A percentile compares a stretch with the other conserved stretches of the same genome.
These are phyloP conservation scores for Actinia equina DNA, from an alignment of 64 coral and sea anemone species.

Conservation along the genomic window DNA sequence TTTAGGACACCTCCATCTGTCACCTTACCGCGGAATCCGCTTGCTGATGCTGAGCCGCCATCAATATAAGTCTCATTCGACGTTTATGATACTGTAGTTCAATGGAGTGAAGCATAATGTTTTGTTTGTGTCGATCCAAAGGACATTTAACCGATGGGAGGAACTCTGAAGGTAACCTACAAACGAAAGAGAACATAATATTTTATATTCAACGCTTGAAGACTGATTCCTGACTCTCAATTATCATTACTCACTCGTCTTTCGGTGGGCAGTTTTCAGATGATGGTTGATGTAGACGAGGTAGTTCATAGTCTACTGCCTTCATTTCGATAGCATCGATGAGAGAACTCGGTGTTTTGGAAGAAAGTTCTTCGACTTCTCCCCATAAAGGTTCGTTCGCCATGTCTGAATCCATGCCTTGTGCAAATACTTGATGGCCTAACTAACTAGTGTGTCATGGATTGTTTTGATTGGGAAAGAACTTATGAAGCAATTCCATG, in stretches of 20 bases:
- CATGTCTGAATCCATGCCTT: background rate
- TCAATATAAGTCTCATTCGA: conserved; percentile 87
- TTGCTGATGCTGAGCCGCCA: conserved; percentile 97
- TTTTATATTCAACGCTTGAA: background rate
- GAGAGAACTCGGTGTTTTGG: background rate
- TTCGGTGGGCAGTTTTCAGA: conserved; percentile 58
- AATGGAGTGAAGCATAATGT: conserved; percentile 80
- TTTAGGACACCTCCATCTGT: background rate
- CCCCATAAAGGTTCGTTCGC: conserved; percentile 1
- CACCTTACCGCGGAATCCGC: conserved; percentile 42
- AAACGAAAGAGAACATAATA: background rate
- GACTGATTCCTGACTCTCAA: background rate
- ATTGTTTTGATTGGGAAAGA: background rate
- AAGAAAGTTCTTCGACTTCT: background rate
- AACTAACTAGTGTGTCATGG: background rate
- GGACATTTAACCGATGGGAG: conserved; percentile 80
- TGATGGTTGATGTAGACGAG: conserved; percentile 82
- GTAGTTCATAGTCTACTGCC: conserved; percentile 76
- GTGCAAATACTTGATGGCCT: background rate
- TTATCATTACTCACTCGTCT: conserved; percentile 65
- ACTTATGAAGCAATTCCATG: background rate
- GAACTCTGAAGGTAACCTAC: conserved; percentile 63
- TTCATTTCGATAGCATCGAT: conserved; percentile 40
- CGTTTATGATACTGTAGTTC: conserved; percentile 94
- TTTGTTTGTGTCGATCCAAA: conserved; percentile 79